Evolutionary conservation across 2,888 invertebrate genomes (phyloP), one percentile per base, ranked within the genome.

Genomic region (Ashinkailepas kermadecensis): DNA sequence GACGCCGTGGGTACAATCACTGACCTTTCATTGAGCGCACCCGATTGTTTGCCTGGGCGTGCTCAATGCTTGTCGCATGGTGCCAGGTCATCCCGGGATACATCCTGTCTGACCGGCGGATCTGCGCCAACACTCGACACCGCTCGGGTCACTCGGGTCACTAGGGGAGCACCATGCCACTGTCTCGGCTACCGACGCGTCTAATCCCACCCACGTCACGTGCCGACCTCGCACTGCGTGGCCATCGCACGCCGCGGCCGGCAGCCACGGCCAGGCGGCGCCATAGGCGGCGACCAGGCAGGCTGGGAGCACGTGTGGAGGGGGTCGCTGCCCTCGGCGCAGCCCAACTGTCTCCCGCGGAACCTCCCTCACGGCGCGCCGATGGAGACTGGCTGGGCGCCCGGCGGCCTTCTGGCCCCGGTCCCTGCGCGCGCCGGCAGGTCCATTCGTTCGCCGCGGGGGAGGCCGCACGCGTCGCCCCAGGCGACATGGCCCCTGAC

Each of bases 21-120:
- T 74, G 74, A 74, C 74, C 74, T 74, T 74, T 74, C 74, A 74
- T 74, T 3, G 74, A 74, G 56, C 74, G 23, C 56, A 56, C 74
- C 54, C 56, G 21, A 18, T 56, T 74, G 56, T 12, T 56, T 21
- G 54, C 54, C 56, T 74, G 74, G 9, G 56, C 56, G 54, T 74
- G 74, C 21, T 74, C 74, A 3, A 74, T 74, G 54, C 74, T 56
- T 4, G 74, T 54, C 21, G 74, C 74, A 23, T 74, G 54, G 74
- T 74, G 74, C 74, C 74, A 74, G 54, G 74, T 56, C 74, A 74
- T 74, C 21, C 54, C 74, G 7, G 74, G 74, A 21, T 74, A 74
- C 74, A 74, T 74, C 21, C 54, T 74, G 65, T 39, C 39, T 4
- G 39, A 39, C 39, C 1, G 39, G 39, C 39, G 39, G 39, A 39